Base-by-base conservation (phyloP, 2,888 invertebrate species). In the Xanthorhoe spadicearia region DNA sequence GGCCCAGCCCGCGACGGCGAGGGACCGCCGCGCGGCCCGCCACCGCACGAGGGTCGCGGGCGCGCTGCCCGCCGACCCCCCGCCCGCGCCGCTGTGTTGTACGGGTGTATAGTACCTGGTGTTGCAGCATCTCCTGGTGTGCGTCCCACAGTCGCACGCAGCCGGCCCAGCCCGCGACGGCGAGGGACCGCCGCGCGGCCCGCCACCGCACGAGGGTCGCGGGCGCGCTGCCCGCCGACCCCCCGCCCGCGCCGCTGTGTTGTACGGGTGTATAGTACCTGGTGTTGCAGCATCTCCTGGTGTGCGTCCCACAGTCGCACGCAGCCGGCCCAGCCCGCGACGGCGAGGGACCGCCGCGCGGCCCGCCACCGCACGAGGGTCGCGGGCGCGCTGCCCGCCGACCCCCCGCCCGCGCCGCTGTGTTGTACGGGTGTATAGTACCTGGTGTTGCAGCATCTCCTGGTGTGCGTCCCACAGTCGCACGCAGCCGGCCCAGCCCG, bases 151-250 rank as follows among this genome's bases (percentile, higher is more conserved):
- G 91, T 67, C 97, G 94, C 53, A 99, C 96, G 6, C 96, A 95
- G 59, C 99, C 99, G 91, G 99, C 98, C 95, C 89, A 97, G 98
- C 13, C 99, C 99, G 71, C 95, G 95, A 95, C 95, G 74, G 97
- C 94, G 72, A 82, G 55, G 73, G 73, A 63, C 74, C 73, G 71
- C 69, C 63, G n/a, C n/a, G n/a, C 72, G 60, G 76, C 83, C 66
- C 87, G 85, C 80, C 87, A 86, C 72, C 89, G 82, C 46, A 85
- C 70, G 68, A 88, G 86, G 55, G 76, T 87, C 23, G 84, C 82
- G 35, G 87, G 83, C 61, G 86, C 88, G 73, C 85, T 64, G 38
- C 38, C 10, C 2, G 38, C n/a, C n/a, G n/a, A n/a, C n/a, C 13
- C 13, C 13, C 38, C 38, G 13, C 38, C 38, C 13, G 13, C 2